Evolutionary conservation across 2,888 invertebrate species (phyloP), one percentile per base, ranked within the genome.

Genomic region (Drosophila melanosoma): DNA sequence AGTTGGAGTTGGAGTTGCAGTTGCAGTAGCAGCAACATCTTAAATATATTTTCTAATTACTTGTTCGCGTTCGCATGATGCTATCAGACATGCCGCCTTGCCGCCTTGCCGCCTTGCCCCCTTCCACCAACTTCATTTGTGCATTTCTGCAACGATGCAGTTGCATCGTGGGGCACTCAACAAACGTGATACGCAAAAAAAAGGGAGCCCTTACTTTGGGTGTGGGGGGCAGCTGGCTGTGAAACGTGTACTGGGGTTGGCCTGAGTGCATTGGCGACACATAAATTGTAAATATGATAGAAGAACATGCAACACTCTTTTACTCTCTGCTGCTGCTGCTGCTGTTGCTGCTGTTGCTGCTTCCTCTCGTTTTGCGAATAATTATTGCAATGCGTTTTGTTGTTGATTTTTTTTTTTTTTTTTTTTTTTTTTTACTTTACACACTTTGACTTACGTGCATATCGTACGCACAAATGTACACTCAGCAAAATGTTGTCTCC

Each of bases 41-140:
- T 80, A 81, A 79, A 81, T 79, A 86, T 81, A 81, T 90, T 90
- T 89, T 89, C 84, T 90, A 90, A 89, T 90, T 89, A 89, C 90
- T 89, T 87, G 90, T 88, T 88, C 89, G 87, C 90, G 84, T 86
- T 88, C 79, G 79, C 72, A 70, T 80, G 60, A 67, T 76, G 77
- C 72, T 70, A 72, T 70, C 76, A 66, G 49, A 17, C 23, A 60
- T 74, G 59, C 59, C 59, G 59, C 59, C 49, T 51, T 36, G 66
- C 51, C 52, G 48, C 35, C 36, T 29, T 56, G 56, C 45, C 48
- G 56, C n/a, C 38, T 40, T 40, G 57, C 40, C 7, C 29, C 33
- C 20, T 32, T 20, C 33, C 56, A 32, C 26, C 51, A 57, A 40
- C 49, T 63, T 32, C 62, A 63, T 26, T 26, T 77, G 76, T 77